A percentile compares a stretch with the other conserved stretches of the same genome.
phyloP scores from a whole-genome alignment of 2,888 invertebrate species.

The Actias luna region DNA sequence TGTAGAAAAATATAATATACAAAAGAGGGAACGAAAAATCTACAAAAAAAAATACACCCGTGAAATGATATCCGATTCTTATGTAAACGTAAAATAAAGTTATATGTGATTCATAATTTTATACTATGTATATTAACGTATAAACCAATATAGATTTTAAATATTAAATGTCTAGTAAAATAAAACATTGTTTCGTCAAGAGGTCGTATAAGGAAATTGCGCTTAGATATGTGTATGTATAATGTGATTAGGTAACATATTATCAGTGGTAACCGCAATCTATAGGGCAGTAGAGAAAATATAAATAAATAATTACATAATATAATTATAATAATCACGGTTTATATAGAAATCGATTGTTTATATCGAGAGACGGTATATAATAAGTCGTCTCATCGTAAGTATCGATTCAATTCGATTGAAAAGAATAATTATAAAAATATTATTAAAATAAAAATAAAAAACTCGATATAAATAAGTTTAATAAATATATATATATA shows the following conservation, averaged over 20 bases:
- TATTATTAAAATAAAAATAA: not conserved
- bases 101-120: slow-evolving; percentile 1
- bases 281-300: slow-evolving; percentile 7
- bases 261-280: not conserved
- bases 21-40: too few relatives aligned
- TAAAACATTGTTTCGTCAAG: not conserved
- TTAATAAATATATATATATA: not conserved
- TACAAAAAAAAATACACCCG: not conserved
- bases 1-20: too few relatives aligned
- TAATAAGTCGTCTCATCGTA: not conserved
- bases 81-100: not conserved
- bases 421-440: not conserved
- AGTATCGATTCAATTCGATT: slow-evolving; percentile 6
- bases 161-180: not conserved
- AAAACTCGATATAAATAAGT: not conserved
- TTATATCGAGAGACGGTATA: not conserved
- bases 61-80: not conserved
- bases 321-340: not conserved
- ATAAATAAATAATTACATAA: not conserved
- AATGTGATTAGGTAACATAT: not conserved
- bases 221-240: not conserved
- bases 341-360: not conserved
- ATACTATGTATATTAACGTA: not conserved
- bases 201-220: not conserved
- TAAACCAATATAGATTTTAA: not conserved